Conservation (phyloP, 2,113 vertebrate species). For the Thamnophis sirtalis region DNA sequence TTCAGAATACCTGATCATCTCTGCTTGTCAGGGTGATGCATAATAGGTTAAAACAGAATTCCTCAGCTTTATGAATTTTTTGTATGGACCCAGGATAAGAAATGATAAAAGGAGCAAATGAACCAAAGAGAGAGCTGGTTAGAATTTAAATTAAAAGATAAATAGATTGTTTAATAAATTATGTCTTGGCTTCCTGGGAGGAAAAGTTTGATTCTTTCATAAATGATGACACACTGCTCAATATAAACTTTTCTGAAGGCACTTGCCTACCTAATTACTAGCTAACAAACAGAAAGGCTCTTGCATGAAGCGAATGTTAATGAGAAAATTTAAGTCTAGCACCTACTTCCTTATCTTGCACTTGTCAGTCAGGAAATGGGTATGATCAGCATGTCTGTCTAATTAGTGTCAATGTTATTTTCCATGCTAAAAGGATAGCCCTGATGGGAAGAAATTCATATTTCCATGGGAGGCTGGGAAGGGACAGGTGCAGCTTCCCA, state of each 20-base stretch:
- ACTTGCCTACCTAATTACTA: constrained; percentile 48
- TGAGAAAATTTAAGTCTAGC: constrained; percentile 20
- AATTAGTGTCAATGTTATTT: constrained; percentile 18
- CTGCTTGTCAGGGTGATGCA: constrained; percentile 46
- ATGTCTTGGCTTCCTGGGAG: constrained; percentile 34
- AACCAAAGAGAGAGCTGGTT: constrained; percentile 46
- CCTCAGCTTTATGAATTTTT: constrained; percentile 49
- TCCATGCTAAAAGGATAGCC: constrained; percentile 22
- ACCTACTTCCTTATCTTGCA: not conserved
- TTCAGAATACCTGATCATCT: constrained; percentile 41
- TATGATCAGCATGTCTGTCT: constrained; percentile 36
- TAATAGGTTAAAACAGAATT: constrained; percentile 49
- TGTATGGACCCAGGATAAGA: constrained; percentile 42
- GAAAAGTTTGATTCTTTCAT: constrained; percentile 52
- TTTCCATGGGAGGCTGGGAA: not conserved
- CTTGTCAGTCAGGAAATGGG: constrained; percentile 24
- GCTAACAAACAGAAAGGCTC: constrained; percentile 21
- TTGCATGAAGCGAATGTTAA: constrained; percentile 28
- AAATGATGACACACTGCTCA: constrained; percentile 34
- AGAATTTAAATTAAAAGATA: constrained; percentile 61
- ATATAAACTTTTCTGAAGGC: constrained; percentile 43
- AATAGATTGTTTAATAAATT: constrained; percentile 50
- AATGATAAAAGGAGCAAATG: constrained; percentile 56
- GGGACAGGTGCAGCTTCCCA: not conserved
- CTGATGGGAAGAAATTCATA: not conserved